Percentiles rank a stretch among this genome's conserved stretches.
Conservation (phyloP, 2,888 invertebrate genomes). For the Gryllus longicercus region DNA sequence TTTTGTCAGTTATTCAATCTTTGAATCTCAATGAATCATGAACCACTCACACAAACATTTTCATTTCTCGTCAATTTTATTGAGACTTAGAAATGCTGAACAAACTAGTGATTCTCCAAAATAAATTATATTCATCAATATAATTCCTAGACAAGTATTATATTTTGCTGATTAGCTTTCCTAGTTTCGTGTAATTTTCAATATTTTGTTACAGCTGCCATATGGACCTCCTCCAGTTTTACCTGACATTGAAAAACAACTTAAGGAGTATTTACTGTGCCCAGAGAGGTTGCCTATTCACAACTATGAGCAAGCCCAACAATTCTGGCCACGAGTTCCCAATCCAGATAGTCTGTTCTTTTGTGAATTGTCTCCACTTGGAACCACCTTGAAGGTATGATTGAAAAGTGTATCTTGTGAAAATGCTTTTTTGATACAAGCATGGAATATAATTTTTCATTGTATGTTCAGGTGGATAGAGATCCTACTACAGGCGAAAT, state of each 20-base stretch:
- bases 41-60: too few species aligned
- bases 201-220: slow-evolving; percentile 42
- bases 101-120: too few species aligned
- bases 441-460: slow-evolving; percentile 19
- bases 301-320: slow-evolving; percentile 64
- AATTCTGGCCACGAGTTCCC: slow-evolving; percentile 59
- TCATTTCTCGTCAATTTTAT: too few species aligned
- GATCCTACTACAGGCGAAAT: slow-evolving; percentile 75
- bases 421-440: background rate
- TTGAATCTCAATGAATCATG: too few species aligned
- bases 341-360: slow-evolving; percentile 54
- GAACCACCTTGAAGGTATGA: slow-evolving; percentile 53
- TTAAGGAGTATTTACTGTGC: slow-evolving; percentile 63
- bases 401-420: background rate
- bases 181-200: too few species aligned
- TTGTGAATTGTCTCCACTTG: slow-evolving; percentile 52
- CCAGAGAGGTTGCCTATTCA: slow-evolving; percentile 72
- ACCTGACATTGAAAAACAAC: slow-evolving; percentile 60
- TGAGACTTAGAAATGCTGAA: too few species aligned
- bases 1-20: too few species aligned
- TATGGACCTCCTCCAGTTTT: slow-evolving; percentile 61
- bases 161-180: too few species aligned
- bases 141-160: too few species aligned
- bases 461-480: slow-evolving; percentile 57
- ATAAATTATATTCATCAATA: too few species aligned